phyloP scores from a whole-genome alignment of 37 sponge, comb jelly and placozoan species.

The Diacarnus erythraeanus region DNA sequence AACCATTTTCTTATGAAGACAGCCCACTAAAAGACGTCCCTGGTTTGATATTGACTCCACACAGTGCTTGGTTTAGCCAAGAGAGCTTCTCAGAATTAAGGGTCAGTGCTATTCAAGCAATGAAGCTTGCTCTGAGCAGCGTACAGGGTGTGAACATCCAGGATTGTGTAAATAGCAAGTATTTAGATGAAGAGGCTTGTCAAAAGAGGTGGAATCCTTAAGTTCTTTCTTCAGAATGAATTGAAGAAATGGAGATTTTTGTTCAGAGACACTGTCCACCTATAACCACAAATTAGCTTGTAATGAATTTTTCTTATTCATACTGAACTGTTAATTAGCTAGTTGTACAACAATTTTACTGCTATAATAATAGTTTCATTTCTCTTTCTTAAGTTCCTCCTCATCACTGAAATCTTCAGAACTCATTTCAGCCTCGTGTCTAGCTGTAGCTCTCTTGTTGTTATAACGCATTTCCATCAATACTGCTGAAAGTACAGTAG shows the following conservation, averaged over 20 bases:
- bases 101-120: slow-evolving; percentile 26
- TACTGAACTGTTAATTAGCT: too few species aligned
- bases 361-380: too few species aligned
- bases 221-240: too few species aligned
- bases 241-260: too few species aligned
- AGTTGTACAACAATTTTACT: too few species aligned
- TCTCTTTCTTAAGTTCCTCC: background rate
- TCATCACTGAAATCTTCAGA: background rate
- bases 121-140: slow-evolving; percentile 36
- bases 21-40: slow-evolving; percentile 46
- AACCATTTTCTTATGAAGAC: slow-evolving; percentile 52
- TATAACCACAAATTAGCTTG: too few species aligned
- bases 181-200: slow-evolving; percentile 32
- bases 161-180: slow-evolving; percentile 41
- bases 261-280: too few species aligned
- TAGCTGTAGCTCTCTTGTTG: slow-evolving; percentile 11
- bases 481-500: background rate
- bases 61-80: slow-evolving; percentile 73
- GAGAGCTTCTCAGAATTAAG: slow-evolving; percentile 61
- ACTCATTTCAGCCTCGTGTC: background rate
- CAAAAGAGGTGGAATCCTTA: slow-evolving; percentile 38
- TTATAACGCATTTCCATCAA: slow-evolving; percentile 3
- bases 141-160: slow-evolving; percentile 17
- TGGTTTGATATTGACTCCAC: slow-evolving; percentile 78
- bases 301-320: too few species aligned